Percentiles rank a stretch among this genome's conserved stretches.
These are phyloP conservation scores for Conus canariensis DNA, from an alignment of 2,888 invertebrate genomes.

Conservation along the genomic window DNA sequence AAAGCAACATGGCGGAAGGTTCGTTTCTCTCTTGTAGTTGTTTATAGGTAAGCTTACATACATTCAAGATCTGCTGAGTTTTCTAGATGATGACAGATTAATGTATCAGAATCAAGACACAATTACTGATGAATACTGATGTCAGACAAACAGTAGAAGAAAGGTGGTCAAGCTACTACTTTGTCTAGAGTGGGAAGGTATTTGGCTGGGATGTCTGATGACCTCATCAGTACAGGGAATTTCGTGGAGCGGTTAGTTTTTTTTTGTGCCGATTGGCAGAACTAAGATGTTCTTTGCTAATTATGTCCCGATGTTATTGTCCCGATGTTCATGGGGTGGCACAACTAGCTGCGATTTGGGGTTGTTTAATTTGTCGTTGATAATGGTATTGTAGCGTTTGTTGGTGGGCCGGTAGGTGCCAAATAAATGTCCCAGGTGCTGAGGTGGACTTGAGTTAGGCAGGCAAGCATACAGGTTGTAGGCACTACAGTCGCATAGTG, in stretches of 20 bases:
- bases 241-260: background rate
- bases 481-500: background rate
- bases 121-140: background rate
- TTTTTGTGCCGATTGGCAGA: background rate
- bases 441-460: background rate
- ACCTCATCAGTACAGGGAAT: constrained; percentile 30
- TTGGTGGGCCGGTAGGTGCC: background rate
- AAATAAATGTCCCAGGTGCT: constrained; percentile 19
- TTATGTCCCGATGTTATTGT: background rate
- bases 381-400: background rate
- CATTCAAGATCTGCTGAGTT: constrained; percentile 37
- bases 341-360: background rate
- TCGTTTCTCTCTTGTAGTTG: constrained; percentile 28
- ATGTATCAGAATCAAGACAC: background rate
- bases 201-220: constrained; percentile 13
- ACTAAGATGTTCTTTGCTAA: background rate
- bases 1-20: constrained; percentile 55
- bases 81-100: background rate
- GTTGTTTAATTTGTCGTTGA: background rate
- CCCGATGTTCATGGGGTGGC: background rate
- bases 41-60: constrained; percentile 37
- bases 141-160: background rate
- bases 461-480: constrained; percentile 34
- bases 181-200: background rate
- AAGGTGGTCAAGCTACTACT: background rate